These are phyloP conservation scores for Drosophila seclusa DNA, from an alignment of 2,888 invertebrate species.

Conservation along the genomic window DNA sequence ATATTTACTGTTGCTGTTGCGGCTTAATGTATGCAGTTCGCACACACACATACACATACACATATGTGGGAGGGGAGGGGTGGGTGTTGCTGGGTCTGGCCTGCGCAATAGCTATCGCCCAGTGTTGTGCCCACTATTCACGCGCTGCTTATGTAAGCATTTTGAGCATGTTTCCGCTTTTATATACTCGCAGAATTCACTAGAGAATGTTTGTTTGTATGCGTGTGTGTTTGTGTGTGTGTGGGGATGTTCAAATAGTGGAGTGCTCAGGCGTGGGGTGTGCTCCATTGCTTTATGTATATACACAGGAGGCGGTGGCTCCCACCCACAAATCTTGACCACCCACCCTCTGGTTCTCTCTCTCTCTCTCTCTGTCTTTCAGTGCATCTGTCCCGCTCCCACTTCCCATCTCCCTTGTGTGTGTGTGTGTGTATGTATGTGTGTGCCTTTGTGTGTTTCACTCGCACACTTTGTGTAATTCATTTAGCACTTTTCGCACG, in stretches of 20 bases:
- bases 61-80: background rate
- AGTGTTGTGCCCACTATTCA: conserved; percentile 38
- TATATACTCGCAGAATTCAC: conserved; percentile 62
- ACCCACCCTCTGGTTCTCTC: background rate
- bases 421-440: background rate
- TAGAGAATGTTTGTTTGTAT: conserved; percentile 23
- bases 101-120: conserved; percentile 53
- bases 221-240: background rate
- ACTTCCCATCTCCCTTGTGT: background rate
- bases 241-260: background rate
- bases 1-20: conserved; percentile 71
- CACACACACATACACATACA: conserved; percentile 22
- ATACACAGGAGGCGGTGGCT: conserved; percentile 13
- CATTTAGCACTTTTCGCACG: conserved; percentile 57
- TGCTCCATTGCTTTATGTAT: conserved; percentile 2
- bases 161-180: conserved; percentile 78
- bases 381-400: background rate
- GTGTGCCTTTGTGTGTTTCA: conserved; percentile 16
- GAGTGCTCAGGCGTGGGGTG: background rate
- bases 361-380: background rate
- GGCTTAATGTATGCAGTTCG: conserved; percentile 69
- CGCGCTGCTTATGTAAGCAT: conserved; percentile 72
- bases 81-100: conserved; percentile 12
- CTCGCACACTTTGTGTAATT: conserved; percentile 42
- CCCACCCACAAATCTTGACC: conserved; percentile 6